Percentiles rank a stretch among this genome's conserved stretches.
Conservation (phyloP, 2,888 invertebrate species). For the Eupithecia tripunctaria region DNA sequence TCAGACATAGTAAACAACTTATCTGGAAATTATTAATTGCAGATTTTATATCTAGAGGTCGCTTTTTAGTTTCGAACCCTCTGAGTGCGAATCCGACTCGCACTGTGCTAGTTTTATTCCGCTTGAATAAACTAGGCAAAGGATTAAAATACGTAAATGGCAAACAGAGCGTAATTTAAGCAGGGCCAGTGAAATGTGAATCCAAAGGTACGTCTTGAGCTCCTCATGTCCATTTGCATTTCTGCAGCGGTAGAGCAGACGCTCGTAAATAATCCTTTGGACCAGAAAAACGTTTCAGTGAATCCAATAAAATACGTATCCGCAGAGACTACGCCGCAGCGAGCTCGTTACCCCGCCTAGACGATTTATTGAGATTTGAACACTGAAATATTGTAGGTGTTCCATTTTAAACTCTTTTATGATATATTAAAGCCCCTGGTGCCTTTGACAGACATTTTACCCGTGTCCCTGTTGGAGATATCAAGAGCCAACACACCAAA, state of each 20-base stretch:
- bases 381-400: slow-evolving; percentile 83
- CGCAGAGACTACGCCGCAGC: slow-evolving; percentile 83
- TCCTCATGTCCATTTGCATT: slow-evolving; percentile 78
- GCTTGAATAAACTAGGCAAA: background rate
- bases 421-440: slow-evolving; percentile 48
- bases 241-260: slow-evolving; percentile 78
- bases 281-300: slow-evolving; percentile 84
- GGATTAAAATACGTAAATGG: slow-evolving; percentile 13
- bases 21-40: no score
- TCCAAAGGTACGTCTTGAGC: slow-evolving; percentile 41
- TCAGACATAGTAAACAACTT: no score
- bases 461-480: slow-evolving; percentile 21
- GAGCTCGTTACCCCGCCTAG: slow-evolving; percentile 84
- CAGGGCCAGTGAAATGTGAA: slow-evolving; percentile 17
- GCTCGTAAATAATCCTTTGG: slow-evolving; percentile 83
- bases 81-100: background rate
- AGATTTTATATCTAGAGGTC: background rate
- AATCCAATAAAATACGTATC: slow-evolving; percentile 85
- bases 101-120: background rate
- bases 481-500: background rate
- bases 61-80: background rate
- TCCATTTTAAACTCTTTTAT: slow-evolving; percentile 79
- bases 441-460: slow-evolving; percentile 24
- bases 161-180: slow-evolving; percentile 9
- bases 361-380: slow-evolving; percentile 85